Evolutionary conservation across 2,113 vertebrate genomes (phyloP).

Genomic region (Rallus limicola): DNA sequence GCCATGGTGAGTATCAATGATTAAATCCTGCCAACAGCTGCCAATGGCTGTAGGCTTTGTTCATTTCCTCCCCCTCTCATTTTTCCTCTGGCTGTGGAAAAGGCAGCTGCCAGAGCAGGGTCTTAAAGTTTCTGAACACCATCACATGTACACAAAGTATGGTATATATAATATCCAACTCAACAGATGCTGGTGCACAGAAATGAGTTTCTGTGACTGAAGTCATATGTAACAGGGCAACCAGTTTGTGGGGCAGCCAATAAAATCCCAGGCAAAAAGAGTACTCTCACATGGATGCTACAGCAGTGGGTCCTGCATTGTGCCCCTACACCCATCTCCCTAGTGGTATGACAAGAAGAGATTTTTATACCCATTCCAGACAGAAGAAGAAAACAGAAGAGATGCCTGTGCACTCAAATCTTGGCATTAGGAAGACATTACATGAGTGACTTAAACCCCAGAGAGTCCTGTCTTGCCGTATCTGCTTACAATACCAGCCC

Average conservation of each 20-base stretch:
- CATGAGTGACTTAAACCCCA: not conserved
- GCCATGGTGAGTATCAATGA: not conserved
- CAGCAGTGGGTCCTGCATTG: not conserved
- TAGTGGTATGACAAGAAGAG: not conserved
- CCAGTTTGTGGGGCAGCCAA: not conserved
- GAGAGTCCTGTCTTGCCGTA: not conserved
- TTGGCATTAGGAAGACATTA: rapidly evolving
- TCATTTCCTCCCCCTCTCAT: not conserved
- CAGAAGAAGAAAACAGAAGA: not conserved
- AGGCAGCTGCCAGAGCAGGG: not conserved
- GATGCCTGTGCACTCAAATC: rapidly evolving
- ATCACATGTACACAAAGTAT: not conserved
- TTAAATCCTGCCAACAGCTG: not conserved
- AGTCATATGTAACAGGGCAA: not conserved
- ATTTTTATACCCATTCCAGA: not conserved
- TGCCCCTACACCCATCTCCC: not conserved
- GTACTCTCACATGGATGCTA: not conserved
- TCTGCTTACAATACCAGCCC: not conserved
- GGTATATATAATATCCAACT: not conserved
- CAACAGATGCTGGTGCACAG: not conserved
- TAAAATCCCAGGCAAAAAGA: not conserved
- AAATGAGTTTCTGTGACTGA: not conserved
- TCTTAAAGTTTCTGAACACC: not conserved
- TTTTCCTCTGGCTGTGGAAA: not conserved
- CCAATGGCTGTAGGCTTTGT: not conserved